Conservation (phyloP, 2,113 vertebrate species). For the Loxodonta africana region DNA sequence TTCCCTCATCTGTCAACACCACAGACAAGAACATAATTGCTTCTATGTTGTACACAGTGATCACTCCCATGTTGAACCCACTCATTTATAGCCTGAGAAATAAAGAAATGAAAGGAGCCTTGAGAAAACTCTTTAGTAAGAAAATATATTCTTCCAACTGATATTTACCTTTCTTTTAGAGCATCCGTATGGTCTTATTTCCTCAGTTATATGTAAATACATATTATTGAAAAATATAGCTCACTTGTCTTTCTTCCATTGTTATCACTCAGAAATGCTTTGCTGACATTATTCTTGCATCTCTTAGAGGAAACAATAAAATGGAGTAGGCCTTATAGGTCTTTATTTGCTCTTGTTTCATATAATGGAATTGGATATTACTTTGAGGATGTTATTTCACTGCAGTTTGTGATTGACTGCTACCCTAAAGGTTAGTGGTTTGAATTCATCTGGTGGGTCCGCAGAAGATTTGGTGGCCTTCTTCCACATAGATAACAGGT, state of each 20-base stretch:
- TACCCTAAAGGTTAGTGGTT: neutral
- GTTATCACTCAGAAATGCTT: neutral
- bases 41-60: constrained; percentile 78
- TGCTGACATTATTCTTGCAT: neutral
- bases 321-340: neutral
- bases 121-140: constrained; percentile 70
- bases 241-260: constrained; percentile 7
- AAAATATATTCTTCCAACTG: constrained; percentile 51
- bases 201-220: neutral
- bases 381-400: neutral
- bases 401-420: neutral
- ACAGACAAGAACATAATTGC: constrained; percentile 66
- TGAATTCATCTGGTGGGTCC: neutral
- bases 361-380: neutral
- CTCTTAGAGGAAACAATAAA: neutral
- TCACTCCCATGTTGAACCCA: constrained; percentile 81
- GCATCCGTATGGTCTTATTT: neutral
- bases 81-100: constrained; percentile 83
- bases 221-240: constrained; percentile 37
- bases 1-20: constrained; percentile 62
- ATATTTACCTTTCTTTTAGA: constrained; percentile 20
- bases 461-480: neutral
- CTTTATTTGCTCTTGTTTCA: constrained; percentile 1
- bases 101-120: constrained; percentile 74
- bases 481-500: neutral